Evolutionary conservation across 2,888 invertebrate genomes (phyloP), one percentile per base, ranked within the genome.

Genomic region (Ichneumoninae sp.): DNA sequence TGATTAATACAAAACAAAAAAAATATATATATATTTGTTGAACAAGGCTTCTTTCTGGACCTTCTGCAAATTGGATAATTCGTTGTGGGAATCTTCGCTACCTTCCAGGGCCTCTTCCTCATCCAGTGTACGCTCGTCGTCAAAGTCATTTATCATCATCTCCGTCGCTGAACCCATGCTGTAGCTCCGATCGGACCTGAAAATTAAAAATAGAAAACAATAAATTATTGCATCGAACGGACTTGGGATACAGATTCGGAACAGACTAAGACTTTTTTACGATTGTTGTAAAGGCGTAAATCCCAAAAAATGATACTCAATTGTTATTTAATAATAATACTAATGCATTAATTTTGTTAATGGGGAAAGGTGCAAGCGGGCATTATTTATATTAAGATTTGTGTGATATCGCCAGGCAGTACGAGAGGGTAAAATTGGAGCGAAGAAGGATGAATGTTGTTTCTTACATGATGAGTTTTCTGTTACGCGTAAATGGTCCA

Each of bases 101-200:
- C 97, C 97, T 89, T 98, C 98, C 93, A 98, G 94, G 71, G 98
- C 98, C 95, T 99, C 99, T 95, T 99, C 99, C 94, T 99, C 99
- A 93, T 98, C 99, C 93, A 99, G 94, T 85, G 99, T 99, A 93
- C 97, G 96, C 93, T 99, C 99, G 95, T 99, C 99, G 94, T 99
- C 99, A 94, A 98, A 98, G 94, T 99, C 99, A 96, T 99, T 97
- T 87, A 98, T 97, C 95, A 99, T 97, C 98, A 99, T 98, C 94
- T 98, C 98, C 93, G 98, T 96, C 87, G 98, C 96, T 86, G 98
- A 98, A 94, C 98, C 98, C 95, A 98, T 98, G 91, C 97, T 93
- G 90, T 94, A 95, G 92, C 95, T 95, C 91, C 94, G 94, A 87
- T 94, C 94, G 84, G 92, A 92, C 92, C 93, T 93, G 81, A 66